Conservation (phyloP, 2,113 vertebrate species). For the Equus przewalskii region DNA sequence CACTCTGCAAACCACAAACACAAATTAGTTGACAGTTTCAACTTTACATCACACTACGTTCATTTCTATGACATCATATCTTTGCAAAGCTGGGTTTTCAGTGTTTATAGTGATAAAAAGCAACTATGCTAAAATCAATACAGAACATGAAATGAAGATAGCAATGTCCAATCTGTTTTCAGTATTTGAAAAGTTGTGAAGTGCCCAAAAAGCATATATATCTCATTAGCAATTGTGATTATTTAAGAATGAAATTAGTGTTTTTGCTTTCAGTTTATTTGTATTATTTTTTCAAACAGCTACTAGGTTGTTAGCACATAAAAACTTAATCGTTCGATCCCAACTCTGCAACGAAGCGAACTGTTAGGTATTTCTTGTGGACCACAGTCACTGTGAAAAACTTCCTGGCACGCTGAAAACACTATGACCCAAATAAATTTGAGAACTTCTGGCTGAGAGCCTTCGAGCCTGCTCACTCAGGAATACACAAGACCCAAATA, state of each 20-base stretch:
- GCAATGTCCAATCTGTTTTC: not conserved
- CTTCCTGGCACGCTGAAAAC: not conserved
- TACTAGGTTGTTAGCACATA: conserved; percentile 45
- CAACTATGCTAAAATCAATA: not conserved
- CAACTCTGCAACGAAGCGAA: conserved; percentile 30
- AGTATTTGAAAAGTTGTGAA: conserved; percentile 40
- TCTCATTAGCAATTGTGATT: conserved; percentile 45
- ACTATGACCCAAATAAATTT: conserved; percentile 8
- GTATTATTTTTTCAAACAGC: conserved; percentile 61
- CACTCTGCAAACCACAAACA: conserved; percentile 21
- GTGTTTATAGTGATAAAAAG: conserved; percentile 33
- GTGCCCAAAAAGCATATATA: not conserved
- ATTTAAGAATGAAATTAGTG: conserved; percentile 58
- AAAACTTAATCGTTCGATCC: conserved; percentile 39
- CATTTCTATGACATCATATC: not conserved
- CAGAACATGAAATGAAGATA: not conserved
- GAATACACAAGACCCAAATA: not conserved
- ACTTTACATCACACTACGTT: conserved; percentile 25
- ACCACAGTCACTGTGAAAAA: conserved; percentile 35
- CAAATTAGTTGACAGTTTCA: conserved; percentile 39
- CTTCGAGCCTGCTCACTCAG: not conserved
- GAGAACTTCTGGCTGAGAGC: not conserved
- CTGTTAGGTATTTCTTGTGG: conserved; percentile 36
- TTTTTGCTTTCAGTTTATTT: conserved; percentile 43
- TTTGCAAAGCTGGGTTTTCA: conserved; percentile 65